Evolutionary conservation across 2,888 invertebrate species (phyloP), one percentile per base, ranked within the genome.

Genomic region (Dynastes grantii): DNA sequence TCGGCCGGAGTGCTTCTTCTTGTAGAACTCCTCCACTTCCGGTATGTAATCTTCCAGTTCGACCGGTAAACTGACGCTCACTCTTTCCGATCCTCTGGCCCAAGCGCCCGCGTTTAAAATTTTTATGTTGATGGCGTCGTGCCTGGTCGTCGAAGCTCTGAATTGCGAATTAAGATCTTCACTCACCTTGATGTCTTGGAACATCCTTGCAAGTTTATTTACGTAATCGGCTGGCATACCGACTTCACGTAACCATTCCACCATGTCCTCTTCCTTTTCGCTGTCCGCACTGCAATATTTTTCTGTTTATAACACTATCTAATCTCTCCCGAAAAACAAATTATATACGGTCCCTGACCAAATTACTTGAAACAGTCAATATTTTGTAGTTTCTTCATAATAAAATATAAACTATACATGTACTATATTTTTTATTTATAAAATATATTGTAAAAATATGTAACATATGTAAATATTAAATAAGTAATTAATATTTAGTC

Each of bases 181-280:
- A 87, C 98, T 98, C 76, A 92, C 97, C 92, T 99, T 99, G 83
- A 99, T 97, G 88, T 99, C 99, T 91, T 97, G 97, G 89, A 97
- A 97, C 99, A 99, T 99, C 83, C 99, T 92, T 8, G 97, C 98
- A 85, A 99, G 90, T 90, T 99, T 98, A 90, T 98, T 99, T 22
- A 99, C 98, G 90, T 97, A 98, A 90, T 99, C 99, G 0, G 99
- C 98, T 2, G 99, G 99, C 99, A 99, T 99, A 45, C 99, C 99
- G 16, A 98, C 97, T 89, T 99, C 98, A 83, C 98, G 91, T 70
- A 96, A 92, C 97, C 98, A 98, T 87, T 98, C 98, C 0, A 99
- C 98, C 96, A 99, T 99, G 87, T 97, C 98, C 89, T 99, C 99
- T 89, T 99, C 99, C 87, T 99, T 98, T 88, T 99, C 99, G 83